Conservation (phyloP, 1,140 invertebrate genomes). For the Diorhabda sublineata region DNA sequence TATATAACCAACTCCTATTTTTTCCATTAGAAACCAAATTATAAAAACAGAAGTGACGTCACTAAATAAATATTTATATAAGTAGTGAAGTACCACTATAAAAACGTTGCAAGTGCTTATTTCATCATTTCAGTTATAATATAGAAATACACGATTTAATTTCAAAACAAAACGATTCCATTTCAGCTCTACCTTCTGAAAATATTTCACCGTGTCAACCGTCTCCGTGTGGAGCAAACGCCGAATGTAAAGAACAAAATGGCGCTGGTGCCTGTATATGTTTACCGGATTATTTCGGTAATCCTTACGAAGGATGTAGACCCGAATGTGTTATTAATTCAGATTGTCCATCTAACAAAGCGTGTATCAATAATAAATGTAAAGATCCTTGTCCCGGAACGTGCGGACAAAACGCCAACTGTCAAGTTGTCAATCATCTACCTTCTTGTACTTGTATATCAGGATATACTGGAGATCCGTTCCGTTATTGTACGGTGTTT, state of each 20-base stretch:
- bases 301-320: conserved; percentile 66
- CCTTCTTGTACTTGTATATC: conserved; percentile 55
- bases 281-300: conserved; percentile 63
- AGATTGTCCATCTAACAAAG: conserved; percentile 58
- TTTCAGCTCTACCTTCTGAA: conserved; percentile 39
- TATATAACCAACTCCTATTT: no score
- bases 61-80: no score
- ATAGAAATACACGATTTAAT: no score
- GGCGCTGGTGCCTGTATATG: conserved; percentile 64
- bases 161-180: neutral
- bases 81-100: no score
- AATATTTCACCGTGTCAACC: conserved; percentile 55
- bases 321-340: conserved; percentile 63
- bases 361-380: conserved; percentile 60
- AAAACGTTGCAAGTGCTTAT: no score
- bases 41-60: no score
- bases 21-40: no score
- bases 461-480: conserved; percentile 61
- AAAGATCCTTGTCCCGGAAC: conserved; percentile 63
- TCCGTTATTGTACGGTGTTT: conserved; percentile 51
- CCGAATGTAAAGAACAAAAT: conserved; percentile 59
- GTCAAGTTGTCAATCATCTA: conserved; percentile 57
- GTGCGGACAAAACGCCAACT: conserved; percentile 60
- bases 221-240: conserved; percentile 66
- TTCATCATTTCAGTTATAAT: no score